Percentiles rank a stretch among this genome's conserved stretches.
These are phyloP conservation scores for Hypolimnas misippus DNA, from an alignment of 2,888 invertebrate species.

Conservation along the genomic window DNA sequence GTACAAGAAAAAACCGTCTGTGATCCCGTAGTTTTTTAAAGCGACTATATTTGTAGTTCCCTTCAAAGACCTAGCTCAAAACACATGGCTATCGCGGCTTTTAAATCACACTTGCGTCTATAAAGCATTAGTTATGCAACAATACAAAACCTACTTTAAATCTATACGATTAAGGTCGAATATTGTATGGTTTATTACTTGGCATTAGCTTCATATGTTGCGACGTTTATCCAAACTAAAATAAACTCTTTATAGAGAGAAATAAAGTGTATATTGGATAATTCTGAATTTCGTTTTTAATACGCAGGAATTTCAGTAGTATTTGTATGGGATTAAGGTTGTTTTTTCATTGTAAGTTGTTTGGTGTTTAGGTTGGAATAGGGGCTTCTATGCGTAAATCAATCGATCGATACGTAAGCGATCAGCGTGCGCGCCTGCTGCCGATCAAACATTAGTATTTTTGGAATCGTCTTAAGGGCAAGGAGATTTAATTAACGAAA, in stretches of 20 bases:
- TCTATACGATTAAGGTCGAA: neutral
- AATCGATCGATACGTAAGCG: slow-evolving; percentile 70
- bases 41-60: slow-evolving; percentile 31
- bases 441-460: slow-evolving; percentile 71
- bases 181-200: neutral
- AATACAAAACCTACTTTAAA: slow-evolving; percentile 31
- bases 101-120: slow-evolving; percentile 53
- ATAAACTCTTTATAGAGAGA: neutral
- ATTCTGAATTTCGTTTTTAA: neutral
- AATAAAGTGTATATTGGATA: neutral
- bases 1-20: neutral
- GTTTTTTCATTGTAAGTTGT: slow-evolving; percentile 12
- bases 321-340: neutral
- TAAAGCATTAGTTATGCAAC: slow-evolving; percentile 43
- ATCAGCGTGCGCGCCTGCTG: slow-evolving; percentile 70
- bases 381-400: slow-evolving; percentile 68
- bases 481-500: too few species aligned
- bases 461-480: slow-evolving; percentile 62
- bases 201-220: neutral
- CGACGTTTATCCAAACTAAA: neutral
- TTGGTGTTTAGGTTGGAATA: slow-evolving; percentile 38
- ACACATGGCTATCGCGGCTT: slow-evolving; percentile 57
- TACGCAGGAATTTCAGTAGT: slow-evolving; percentile 19
- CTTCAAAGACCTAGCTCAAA: slow-evolving; percentile 35
- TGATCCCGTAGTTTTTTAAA: slow-evolving; percentile 10